These are phyloP conservation scores for Sebastes kiyomatsui DNA, from an alignment of 2,797 vertebrate genomes.

Conservation along the genomic window DNA sequence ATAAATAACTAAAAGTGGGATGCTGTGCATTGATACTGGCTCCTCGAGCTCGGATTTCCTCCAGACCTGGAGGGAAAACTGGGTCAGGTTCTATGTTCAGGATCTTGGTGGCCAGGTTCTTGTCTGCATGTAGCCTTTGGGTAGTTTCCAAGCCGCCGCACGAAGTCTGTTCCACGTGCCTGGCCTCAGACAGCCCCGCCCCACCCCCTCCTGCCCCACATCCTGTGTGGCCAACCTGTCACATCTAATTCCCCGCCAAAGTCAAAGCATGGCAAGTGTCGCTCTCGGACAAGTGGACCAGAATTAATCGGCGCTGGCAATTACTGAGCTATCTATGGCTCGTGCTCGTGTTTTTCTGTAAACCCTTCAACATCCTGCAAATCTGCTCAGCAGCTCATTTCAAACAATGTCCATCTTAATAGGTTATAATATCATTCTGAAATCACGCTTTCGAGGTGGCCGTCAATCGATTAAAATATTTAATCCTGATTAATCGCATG, in stretches of 20 bases:
- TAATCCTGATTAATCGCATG: too few species aligned
- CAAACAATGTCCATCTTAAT: background rate
- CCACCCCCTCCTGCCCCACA: slow-evolving; percentile 22
- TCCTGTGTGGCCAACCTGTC: slow-evolving; percentile 8
- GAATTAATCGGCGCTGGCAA: background rate
- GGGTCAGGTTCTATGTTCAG: slow-evolving; percentile 38
- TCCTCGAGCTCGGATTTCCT: background rate
- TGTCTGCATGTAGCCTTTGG: slow-evolving; percentile 28
- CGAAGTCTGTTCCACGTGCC: slow-evolving; percentile 33
- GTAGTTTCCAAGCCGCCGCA: background rate
- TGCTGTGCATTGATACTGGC: slow-evolving; percentile 2
- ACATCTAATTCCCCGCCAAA: slow-evolving; percentile 15
- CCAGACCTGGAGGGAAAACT: slow-evolving; percentile 13
- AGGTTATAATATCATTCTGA: background rate
- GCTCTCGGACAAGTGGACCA: background rate
- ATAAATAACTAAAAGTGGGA: background rate
- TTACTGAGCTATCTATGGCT: background rate
- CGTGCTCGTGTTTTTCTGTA: background rate
- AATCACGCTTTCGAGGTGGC: background rate
- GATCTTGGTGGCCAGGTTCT: slow-evolving; percentile 25
- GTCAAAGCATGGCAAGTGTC: slow-evolving; percentile 8
- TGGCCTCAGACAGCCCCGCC: background rate
- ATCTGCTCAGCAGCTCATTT: background rate
- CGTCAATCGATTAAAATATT: too few species aligned
- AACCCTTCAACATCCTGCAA: background rate